Evolutionary conservation across 2,888 invertebrate genomes (phyloP).

Genomic region (Melipona beecheii): DNA sequence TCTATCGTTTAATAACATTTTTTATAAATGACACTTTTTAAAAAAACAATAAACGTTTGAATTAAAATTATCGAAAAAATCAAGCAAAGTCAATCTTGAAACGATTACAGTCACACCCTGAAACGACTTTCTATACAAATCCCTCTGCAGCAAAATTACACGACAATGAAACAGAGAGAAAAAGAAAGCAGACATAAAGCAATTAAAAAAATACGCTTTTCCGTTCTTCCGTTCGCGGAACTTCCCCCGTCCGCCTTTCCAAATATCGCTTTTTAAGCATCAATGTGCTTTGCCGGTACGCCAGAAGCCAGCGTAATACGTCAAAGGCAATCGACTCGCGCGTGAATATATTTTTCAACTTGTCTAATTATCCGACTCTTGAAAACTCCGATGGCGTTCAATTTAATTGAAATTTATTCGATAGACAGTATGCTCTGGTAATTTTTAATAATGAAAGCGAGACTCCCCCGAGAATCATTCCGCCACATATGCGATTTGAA

Average conservation of each 20-base stretch:
- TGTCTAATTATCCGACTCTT: conserved; percentile 69
- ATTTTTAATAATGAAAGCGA: conserved; percentile 66
- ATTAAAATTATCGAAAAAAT: neutral
- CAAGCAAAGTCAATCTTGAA: neutral
- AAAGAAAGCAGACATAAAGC: conserved; percentile 1
- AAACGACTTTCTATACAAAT: neutral
- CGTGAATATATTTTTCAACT: conserved; percentile 69
- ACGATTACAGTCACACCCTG: neutral
- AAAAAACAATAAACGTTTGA: neutral
- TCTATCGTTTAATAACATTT: neutral
- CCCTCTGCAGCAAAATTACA: neutral
- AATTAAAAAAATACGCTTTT: conserved; percentile 28
- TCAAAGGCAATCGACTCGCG: conserved; percentile 43
- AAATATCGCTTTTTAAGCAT: conserved; percentile 52
- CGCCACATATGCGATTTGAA: neutral
- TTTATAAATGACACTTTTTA: neutral
- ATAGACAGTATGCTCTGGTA: conserved; percentile 54
- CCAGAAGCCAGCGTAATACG: conserved; percentile 14
- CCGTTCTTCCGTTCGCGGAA: neutral
- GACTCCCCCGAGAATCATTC: conserved; percentile 17
- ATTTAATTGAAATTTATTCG: conserved; percentile 67
- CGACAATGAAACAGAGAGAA: neutral
- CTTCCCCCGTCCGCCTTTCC: conserved; percentile 14
- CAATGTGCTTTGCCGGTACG: conserved; percentile 36
- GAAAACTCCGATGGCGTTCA: conserved; percentile 64